These are phyloP conservation scores for Harpagifer antarcticus DNA, from an alignment of 2,797 vertebrate species.

Conservation along the genomic window DNA sequence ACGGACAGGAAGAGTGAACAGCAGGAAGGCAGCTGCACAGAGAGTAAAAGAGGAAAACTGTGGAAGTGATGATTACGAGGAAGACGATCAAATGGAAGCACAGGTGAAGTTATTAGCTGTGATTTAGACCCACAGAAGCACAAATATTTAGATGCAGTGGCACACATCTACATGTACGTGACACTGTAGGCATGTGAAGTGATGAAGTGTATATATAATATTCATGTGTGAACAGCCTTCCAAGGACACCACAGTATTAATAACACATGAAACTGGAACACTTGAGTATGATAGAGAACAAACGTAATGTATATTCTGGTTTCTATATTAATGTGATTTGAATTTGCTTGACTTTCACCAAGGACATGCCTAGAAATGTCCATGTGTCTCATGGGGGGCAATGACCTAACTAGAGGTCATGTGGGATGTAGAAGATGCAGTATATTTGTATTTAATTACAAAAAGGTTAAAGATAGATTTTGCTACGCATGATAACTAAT, in stretches of 20 bases:
- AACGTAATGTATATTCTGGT: neutral
- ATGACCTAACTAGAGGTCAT: neutral
- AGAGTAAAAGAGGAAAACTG: conserved; percentile 24
- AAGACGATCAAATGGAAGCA: conserved; percentile 17
- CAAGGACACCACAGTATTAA: conserved; percentile 50
- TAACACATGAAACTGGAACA: conserved; percentile 29
- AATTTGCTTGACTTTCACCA: conserved; percentile 44
- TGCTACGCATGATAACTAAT: neutral
- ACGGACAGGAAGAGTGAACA: conserved; percentile 65
- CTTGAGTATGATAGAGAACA: conserved; percentile 9
- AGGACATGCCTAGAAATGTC: conserved; percentile 15
- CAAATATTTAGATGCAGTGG: conserved; percentile 7
- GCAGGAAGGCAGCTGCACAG: conserved; percentile 27
- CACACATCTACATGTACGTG: neutral
- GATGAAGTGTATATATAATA: conserved; percentile 12
- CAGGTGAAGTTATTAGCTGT: conserved; percentile 17
- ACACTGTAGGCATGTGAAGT: neutral
- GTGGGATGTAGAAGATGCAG: neutral
- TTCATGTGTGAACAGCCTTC: conserved; percentile 17
- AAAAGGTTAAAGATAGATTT: neutral
- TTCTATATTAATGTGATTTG: conserved; percentile 34
- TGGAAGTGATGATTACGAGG: conserved; percentile 6
- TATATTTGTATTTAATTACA: neutral
- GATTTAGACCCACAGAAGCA: conserved; percentile 8
- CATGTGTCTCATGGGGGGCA: neutral